Percentiles rank a stretch among this genome's conserved stretches.
These are phyloP conservation scores for Premnoplex brunnescens DNA, from an alignment of 2,797 vertebrate species.

Conservation along the genomic window DNA sequence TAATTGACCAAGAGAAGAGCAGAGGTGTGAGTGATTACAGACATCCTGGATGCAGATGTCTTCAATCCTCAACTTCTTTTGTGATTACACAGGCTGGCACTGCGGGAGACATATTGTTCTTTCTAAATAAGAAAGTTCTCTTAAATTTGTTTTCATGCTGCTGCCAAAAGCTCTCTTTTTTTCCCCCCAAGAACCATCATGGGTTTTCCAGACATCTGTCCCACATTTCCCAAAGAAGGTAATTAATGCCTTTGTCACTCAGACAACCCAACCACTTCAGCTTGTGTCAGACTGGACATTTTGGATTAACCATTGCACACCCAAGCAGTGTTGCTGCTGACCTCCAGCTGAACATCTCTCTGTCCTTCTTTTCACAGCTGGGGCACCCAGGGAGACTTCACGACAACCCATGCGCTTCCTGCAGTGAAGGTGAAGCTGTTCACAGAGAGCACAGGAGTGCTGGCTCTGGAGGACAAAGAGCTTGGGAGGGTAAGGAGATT, in stretches of 20 bases:
- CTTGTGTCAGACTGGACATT: slow-evolving; percentile 16
- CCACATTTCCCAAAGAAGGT: slow-evolving; percentile 55
- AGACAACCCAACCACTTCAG: slow-evolving; percentile 16
- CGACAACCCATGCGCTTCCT: slow-evolving; percentile 92
- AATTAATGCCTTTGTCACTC: slow-evolving; percentile 65
- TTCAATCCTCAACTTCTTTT: background rate
- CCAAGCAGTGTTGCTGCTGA: background rate
- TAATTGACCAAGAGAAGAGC: background rate
- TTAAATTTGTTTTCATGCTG: slow-evolving; percentile 3
- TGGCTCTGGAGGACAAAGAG: slow-evolving; percentile 98
- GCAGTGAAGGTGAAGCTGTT: slow-evolving; percentile 98
- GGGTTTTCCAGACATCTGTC: slow-evolving; percentile 63
- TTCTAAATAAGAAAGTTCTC: slow-evolving; percentile 1
- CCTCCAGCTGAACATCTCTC: background rate
- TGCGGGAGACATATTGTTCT: background rate
- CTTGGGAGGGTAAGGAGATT: slow-evolving; percentile 88
- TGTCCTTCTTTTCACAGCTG: slow-evolving; percentile 82
- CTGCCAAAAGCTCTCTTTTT: slow-evolving; percentile 22
- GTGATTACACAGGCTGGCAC: background rate
- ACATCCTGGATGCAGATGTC: background rate
- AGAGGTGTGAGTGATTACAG: background rate
- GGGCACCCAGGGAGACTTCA: slow-evolving; percentile 98
- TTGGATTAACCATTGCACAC: slow-evolving; percentile 34
- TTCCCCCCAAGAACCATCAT: background rate
- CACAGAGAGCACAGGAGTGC: slow-evolving; percentile 94